phyloP scores from a whole-genome alignment of 2,113 vertebrate species.

The Sorex araneus region DNA sequence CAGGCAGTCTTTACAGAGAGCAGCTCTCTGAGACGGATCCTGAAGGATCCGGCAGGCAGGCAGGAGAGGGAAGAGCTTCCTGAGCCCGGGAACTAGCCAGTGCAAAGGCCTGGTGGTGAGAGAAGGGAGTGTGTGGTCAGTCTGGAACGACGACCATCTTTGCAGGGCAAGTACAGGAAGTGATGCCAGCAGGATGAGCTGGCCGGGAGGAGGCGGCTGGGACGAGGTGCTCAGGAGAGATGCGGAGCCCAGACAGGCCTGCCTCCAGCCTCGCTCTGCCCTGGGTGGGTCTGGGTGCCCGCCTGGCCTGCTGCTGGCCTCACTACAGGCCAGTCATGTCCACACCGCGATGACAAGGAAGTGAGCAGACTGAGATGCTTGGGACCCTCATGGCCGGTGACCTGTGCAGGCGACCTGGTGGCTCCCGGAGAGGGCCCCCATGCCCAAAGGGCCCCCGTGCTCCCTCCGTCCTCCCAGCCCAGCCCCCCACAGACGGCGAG shows the following conservation, averaged over 20 bases:
- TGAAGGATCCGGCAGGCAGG: background rate
- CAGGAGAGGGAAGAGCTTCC: background rate
- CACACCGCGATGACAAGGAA: background rate
- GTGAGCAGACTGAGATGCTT: background rate
- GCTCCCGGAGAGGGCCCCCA: background rate
- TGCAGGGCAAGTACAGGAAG: background rate
- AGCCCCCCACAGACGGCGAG: background rate
- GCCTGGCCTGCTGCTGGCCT: background rate
- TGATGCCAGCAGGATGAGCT: background rate
- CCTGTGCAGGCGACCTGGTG: background rate
- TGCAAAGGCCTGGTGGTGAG: background rate
- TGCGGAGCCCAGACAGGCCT: fast-evolving
- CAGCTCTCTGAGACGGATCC: background rate
- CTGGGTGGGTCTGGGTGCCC: background rate
- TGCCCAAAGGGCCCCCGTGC: fast-evolving
- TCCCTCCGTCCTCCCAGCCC: background rate
- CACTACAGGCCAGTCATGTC: background rate
- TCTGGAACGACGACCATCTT: background rate
- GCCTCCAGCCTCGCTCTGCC: background rate
- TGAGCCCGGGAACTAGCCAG: background rate
- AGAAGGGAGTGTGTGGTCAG: background rate
- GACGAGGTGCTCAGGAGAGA: too few species aligned
- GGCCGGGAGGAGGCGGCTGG: background rate
- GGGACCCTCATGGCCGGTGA: background rate
- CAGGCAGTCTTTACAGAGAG: background rate